Evolutionary conservation across 2,888 invertebrate genomes (phyloP).

Genomic region (Lasioglossum oenotherae): DNA sequence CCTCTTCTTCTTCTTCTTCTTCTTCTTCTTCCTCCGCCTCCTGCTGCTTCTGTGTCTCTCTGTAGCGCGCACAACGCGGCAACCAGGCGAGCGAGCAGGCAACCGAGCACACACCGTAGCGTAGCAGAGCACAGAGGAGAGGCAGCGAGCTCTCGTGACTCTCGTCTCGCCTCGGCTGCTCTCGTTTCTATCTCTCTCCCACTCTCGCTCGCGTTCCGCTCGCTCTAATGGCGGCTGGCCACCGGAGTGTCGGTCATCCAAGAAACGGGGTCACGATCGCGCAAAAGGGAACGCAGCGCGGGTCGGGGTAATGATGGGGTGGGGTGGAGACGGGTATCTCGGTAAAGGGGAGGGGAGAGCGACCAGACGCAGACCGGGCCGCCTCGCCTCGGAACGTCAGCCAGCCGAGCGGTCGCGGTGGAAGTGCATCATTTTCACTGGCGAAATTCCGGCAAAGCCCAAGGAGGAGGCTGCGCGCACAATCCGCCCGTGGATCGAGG

Average conservation of each 20-base stretch:
- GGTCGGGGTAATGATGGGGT: constrained; percentile 55
- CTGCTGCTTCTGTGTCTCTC: neutral
- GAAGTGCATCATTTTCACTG: constrained; percentile 73
- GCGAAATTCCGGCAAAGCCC: constrained; percentile 61
- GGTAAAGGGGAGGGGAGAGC: constrained; percentile 38
- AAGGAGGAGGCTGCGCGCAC: constrained; percentile 31
- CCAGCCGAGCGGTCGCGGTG: constrained; percentile 61
- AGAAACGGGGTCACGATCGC: constrained; percentile 83
- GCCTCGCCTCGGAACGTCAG: constrained; percentile 61
- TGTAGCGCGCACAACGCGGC: neutral
- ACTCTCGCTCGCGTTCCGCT: neutral
- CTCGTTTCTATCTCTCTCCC: constrained; percentile 29
- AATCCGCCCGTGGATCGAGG: constrained; percentile 64
- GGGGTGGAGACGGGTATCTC: neutral
- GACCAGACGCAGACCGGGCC: constrained; percentile 30
- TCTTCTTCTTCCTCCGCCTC: neutral
- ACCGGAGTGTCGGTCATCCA: constrained; percentile 80
- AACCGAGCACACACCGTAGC: neutral
- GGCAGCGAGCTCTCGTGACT: constrained; percentile 30
- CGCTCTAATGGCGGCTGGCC: constrained; percentile 65
- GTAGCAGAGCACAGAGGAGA: neutral
- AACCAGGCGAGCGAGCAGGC: neutral
- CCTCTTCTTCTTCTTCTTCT: too few relatives aligned
- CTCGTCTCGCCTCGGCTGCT: constrained; percentile 50
- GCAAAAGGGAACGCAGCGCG: constrained; percentile 80